phyloP scores from a whole-genome alignment of 1,140 invertebrate genomes.

The Apis laboriosa region DNA sequence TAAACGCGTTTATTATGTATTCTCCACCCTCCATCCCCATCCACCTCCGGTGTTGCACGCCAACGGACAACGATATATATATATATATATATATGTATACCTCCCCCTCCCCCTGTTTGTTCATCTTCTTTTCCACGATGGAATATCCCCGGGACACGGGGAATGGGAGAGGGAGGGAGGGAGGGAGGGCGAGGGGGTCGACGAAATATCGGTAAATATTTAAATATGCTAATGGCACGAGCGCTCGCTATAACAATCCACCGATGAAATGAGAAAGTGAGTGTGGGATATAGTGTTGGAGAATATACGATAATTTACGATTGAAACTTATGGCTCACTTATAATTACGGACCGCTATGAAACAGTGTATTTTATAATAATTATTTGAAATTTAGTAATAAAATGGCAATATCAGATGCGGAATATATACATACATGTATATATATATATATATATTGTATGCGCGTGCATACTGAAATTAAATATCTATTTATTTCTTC shows the following conservation, averaged over 20 bases:
- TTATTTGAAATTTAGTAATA: too few species aligned
- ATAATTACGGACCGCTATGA: too few species aligned
- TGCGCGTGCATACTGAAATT: too few species aligned
- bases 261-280: background rate
- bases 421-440: too few species aligned
- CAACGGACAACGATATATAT: background rate
- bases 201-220: background rate
- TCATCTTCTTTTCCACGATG: slow-evolving; percentile 1
- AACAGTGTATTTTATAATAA: too few species aligned
- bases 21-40: background rate
- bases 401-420: too few species aligned
- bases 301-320: background rate
- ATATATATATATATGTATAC: background rate
- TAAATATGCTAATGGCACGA: background rate
- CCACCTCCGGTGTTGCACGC: background rate
- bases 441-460: too few species aligned
- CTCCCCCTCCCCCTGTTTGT: background rate
- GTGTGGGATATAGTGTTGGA: too few species aligned
- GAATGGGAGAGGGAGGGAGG: background rate
- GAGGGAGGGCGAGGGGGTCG: background rate
- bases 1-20: slow-evolving; percentile 21
- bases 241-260: background rate
- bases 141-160: background rate
- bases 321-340: too few species aligned
- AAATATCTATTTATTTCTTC: too few species aligned